Evolutionary conservation across 2,888 invertebrate genomes (phyloP), one percentile per base, ranked within the genome.

Genomic region (Sarcophaga caerulescens): DNA sequence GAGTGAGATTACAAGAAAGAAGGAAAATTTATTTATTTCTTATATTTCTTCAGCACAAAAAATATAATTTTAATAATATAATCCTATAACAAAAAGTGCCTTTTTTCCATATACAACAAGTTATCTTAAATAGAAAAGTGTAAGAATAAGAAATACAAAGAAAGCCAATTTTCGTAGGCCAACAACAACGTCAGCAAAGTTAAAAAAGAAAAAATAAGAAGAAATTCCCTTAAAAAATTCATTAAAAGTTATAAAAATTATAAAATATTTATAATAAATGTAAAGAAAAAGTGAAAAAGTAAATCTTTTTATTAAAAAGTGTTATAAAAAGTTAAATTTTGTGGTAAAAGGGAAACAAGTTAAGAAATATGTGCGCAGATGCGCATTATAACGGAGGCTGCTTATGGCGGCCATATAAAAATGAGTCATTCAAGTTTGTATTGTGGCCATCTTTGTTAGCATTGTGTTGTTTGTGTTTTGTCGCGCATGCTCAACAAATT

Each of bases 151-250:
- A 59, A 52, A 59, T 52, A 25, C 47, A 76, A 82, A 80, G 12
- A 71, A 73, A 35, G 14, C 44, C 63, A 78, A 84, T 70, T 75
- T 52, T 74, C 77, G 74, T 81, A 60, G 57, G 52, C 17, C 66
- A 76, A 77, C 71, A 77, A 75, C 85, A 85, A 86, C 86, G 84
- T 86, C 86, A 86, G 70, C 86, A 86, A 84, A 84, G 63, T 69
- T 59, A 45, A 62, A 71, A 71, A 44, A 25, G 23, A 52, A 12
- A 79, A 73, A 44, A n/a, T n/a, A 74, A 52, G 0, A 80, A 73
- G 44, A 45, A 70, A 14, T 52, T 52, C 17, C 5, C 17, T 76
- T 68, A 59, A 66, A 66, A 35, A 35, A 35, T 10, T 35, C 8
- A 35, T 35, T 35, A 10, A 35, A 35, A 35, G 10, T 0, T 35